Base-by-base conservation (phyloP, 2,888 invertebrate genomes). In the Macrostomum cliftonense region DNA sequence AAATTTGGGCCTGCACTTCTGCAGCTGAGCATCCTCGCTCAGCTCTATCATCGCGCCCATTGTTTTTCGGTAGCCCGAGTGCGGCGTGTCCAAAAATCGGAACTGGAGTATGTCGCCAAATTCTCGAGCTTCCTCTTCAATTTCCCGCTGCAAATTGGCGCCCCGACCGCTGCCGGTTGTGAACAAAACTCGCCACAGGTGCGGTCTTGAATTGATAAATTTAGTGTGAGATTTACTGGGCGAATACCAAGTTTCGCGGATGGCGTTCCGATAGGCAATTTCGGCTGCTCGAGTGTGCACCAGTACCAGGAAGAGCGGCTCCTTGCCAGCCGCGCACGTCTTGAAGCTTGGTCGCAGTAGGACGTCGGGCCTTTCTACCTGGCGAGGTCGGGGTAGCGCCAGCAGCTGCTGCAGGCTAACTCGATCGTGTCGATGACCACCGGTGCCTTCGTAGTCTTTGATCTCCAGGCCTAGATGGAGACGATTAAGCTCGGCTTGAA, bases 41-140 rank as follows among this genome's bases (percentile, higher is more conserved):
- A 55, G 57, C 17, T 47, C 49, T 28, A 57, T 20, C n/a, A 28
- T 5, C 12, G 39, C 51, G 44, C 54, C 20, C 50, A 57, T 49
- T 42, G 53, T 46, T 43, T 57, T 57, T 12, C 56, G 37, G 2
- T 56, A 55, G 37, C 45, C 46, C 39, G 56, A 55, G 19, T 54
- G 51, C 9, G 47, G 51, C 12, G 46, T 48, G 37, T 56, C 56
- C 2, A 42, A 38, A 42, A 56, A 55, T 16, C 50, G 52, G 1
- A 53, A 50, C 48, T 57, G 56, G 16, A 55, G 43, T 12, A 55
- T 53, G 21, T 55, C 55, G 12, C 28, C 20, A 45, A 45, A 38
- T 20, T 43, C 19, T 11, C n/a, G 19, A 36, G 28, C 39, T 37
- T 54, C 54, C 47, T 49, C 46, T 19, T 47, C n/a, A 14, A 49